Conservation (phyloP, 1,140 invertebrate genomes). For the Elymnias hypermnestra region DNA sequence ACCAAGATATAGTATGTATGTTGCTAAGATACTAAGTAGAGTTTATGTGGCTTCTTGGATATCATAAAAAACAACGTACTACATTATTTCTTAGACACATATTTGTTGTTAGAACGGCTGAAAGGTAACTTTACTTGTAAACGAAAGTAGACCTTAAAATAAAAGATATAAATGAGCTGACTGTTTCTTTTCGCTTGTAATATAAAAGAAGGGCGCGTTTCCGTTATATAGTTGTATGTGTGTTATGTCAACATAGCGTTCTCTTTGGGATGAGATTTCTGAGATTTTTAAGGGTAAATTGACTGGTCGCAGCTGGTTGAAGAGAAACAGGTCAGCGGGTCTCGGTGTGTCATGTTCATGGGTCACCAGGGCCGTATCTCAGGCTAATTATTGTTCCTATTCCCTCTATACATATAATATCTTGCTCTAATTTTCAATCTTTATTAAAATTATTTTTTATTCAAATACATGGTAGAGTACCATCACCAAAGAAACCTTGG, state of each 20-base stretch:
- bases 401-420: no score
- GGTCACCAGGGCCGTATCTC: constrained; percentile 46
- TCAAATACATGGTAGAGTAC: no score
- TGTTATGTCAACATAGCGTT: constrained; percentile 67
- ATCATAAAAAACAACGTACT: no score
- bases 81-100: no score
- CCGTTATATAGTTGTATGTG: constrained; percentile 55
- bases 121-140: neutral
- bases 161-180: constrained; percentile 47
- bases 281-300: constrained; percentile 68
- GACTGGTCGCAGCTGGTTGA: constrained; percentile 58
- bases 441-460: no score
- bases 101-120: no score
- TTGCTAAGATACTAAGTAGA: constrained; percentile 2
- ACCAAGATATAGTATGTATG: no score
- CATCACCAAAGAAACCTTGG: no score
- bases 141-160: constrained; percentile 43
- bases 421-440: no score
- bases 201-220: constrained; percentile 49
- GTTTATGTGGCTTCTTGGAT: constrained; percentile 1
- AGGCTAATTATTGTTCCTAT: no score
- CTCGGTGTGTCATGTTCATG: constrained; percentile 65
- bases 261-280: constrained; percentile 56
- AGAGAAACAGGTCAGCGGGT: constrained; percentile 66
- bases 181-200: constrained; percentile 41